Percentiles rank a stretch among this genome's conserved stretches.
Conservation (phyloP, 2,113 vertebrate species). For the Mixornis gularis region DNA sequence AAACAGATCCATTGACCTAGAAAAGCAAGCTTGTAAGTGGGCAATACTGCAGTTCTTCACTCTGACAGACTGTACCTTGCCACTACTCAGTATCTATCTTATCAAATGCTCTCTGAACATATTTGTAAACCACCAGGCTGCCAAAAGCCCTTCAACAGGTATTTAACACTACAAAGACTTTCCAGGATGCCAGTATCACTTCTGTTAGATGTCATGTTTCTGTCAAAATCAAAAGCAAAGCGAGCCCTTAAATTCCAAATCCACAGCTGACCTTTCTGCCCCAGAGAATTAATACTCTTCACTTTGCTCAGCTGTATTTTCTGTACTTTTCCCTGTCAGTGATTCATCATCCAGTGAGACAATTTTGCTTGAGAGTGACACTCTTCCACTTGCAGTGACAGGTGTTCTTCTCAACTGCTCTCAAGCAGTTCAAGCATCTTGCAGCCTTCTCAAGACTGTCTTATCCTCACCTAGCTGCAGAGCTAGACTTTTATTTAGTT, state of each 20-base stretch:
- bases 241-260: neutral
- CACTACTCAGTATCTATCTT: neutral
- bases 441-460: neutral
- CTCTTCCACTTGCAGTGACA: neutral
- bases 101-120: neutral
- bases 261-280: neutral
- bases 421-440: neutral
- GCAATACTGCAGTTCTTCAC: neutral
- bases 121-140: neutral
- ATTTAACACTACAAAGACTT: constrained; percentile 12
- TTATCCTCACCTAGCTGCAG: neutral
- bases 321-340: neutral
- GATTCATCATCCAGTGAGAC: neutral
- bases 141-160: constrained; percentile 24
- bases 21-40: neutral
- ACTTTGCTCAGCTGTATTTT: neutral
- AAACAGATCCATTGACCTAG: neutral
- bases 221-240: neutral
- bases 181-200: neutral
- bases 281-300: neutral
- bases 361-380: neutral
- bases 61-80: neutral
- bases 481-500: neutral
- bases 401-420: neutral
- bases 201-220: neutral